Conservation (phyloP, 1,140 invertebrate species). For the Limonius californicus region DNA sequence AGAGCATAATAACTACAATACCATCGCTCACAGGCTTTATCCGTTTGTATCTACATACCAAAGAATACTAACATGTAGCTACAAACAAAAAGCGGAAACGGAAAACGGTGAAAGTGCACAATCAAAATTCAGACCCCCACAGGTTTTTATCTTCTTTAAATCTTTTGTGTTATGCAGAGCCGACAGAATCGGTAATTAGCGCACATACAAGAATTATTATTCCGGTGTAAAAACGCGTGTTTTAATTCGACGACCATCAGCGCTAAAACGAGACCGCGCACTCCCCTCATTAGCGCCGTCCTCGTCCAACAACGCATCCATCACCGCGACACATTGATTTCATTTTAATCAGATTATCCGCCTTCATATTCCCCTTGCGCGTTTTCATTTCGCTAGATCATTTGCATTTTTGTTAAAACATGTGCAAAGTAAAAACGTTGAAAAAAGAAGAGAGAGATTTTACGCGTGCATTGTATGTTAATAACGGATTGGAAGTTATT, state of each 20-base stretch:
- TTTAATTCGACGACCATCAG: constrained; percentile 17
- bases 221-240: constrained; percentile 19
- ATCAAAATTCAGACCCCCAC: not conserved
- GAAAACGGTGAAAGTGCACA: not conserved
- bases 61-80: not conserved
- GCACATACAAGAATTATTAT: not conserved
- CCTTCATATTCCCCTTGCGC: constrained; percentile 25
- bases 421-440: no score
- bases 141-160: not conserved
- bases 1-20: no score
- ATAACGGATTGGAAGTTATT: no score
- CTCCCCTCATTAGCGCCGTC: constrained; percentile 3
- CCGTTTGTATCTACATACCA: no score
- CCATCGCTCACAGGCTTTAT: no score
- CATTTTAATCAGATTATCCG: constrained; percentile 37
- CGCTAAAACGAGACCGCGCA: constrained; percentile 3
- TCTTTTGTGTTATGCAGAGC: not conserved
- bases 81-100: not conserved
- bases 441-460: no score
- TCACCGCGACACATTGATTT: constrained; percentile 31
- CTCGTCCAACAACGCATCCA: constrained; percentile 9
- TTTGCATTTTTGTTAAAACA: not conserved
- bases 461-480: no score
- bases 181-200: not conserved
- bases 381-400: constrained; percentile 25